Conservation (phyloP, 2,113 vertebrate species). For the Ailuropoda melanoleuca region DNA sequence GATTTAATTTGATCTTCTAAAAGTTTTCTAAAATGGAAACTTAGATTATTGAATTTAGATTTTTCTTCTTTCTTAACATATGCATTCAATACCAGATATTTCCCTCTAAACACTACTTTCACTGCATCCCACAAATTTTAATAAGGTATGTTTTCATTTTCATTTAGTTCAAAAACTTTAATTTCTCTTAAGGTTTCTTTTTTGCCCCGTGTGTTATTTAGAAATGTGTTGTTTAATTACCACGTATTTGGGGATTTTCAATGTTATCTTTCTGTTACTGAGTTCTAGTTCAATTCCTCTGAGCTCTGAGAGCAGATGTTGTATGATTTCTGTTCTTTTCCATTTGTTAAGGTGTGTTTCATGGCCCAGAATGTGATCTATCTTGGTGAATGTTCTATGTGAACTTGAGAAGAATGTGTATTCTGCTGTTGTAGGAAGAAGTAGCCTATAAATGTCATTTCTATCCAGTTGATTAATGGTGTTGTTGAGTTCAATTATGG, state of each 20-base stretch:
- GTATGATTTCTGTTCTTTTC: neutral
- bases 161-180: neutral
- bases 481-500: neutral
- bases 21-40: neutral
- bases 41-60: neutral
- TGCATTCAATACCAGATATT: neutral
- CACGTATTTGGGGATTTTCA: neutral
- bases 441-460: neutral
- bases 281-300: neutral
- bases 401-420: neutral
- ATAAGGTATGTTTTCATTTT: neutral
- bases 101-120: neutral
- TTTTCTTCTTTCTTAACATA: neutral
- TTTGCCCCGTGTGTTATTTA: neutral
- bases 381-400: neutral
- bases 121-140: neutral
- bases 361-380: neutral
- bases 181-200: neutral
- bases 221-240: neutral
- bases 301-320: neutral
- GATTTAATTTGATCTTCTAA: neutral
- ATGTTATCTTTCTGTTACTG: neutral
- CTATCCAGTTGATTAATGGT: neutral
- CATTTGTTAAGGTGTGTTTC: neutral
- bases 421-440: neutral